Evolutionary conservation across 2,888 invertebrate genomes (phyloP).

Genomic region (Crossocerus cetratus): DNA sequence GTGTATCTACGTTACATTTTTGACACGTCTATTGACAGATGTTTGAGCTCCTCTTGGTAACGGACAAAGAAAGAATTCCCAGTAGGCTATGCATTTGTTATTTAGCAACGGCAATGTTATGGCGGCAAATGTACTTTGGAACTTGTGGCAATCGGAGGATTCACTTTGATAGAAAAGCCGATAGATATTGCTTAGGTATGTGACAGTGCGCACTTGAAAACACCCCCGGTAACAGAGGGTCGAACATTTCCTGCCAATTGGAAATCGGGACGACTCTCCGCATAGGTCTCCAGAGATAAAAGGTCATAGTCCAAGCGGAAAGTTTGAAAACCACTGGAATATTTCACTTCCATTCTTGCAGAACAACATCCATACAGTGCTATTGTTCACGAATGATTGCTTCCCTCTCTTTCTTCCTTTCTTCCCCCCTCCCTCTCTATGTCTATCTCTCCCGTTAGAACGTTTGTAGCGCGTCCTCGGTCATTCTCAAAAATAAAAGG

Average conservation of each 20-base stretch:
- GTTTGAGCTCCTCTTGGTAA: too few relatives aligned
- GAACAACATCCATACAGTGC: slow-evolving; percentile 35
- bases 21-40: too few relatives aligned
- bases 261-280: slow-evolving; percentile 12
- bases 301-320: slow-evolving; percentile 25
- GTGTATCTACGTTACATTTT: too few relatives aligned
- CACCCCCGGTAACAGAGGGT: not conserved
- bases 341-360: slow-evolving; percentile 25
- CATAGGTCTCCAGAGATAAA: slow-evolving; percentile 22
- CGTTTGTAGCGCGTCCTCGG: not conserved
- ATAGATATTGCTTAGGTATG: too few relatives aligned
- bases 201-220: not conserved
- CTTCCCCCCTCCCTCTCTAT: not conserved
- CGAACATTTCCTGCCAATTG: slow-evolving; percentile 5
- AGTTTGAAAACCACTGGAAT: slow-evolving; percentile 19
- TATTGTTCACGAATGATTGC: slow-evolving; percentile 30
- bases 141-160: too few relatives aligned
- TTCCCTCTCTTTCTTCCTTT: too few relatives aligned
- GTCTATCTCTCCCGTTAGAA: slow-evolving; percentile 6
- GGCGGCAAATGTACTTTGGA: too few relatives aligned
- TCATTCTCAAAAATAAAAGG: too few relatives aligned
- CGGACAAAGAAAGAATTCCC: too few relatives aligned
- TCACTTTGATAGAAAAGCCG: not conserved
- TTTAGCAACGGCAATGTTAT: too few relatives aligned
- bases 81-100: too few relatives aligned